Evolutionary conservation across 2,888 invertebrate genomes (phyloP).

Genomic region (Nasonia oneida): DNA sequence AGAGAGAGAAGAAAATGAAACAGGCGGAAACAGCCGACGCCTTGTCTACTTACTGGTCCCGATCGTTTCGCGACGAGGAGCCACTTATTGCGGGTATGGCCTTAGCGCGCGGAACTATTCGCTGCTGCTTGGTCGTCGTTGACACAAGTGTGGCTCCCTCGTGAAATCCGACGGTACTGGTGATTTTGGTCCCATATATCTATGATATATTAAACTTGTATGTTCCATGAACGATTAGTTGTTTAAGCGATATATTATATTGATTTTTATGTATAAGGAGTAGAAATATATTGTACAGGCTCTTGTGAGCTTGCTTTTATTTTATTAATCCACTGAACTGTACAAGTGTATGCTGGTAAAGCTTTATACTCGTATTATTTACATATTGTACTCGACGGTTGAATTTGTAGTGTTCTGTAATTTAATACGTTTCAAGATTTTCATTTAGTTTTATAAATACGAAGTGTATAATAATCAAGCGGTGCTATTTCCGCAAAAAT

Average conservation of each 20-base stretch:
- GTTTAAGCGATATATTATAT: slow-evolving; percentile 31
- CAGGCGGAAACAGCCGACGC: slow-evolving; percentile 44
- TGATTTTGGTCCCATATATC: slow-evolving; percentile 97
- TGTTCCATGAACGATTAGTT: slow-evolving; percentile 93
- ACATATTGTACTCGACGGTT: slow-evolving; percentile 7
- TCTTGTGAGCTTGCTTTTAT: slow-evolving; percentile 72
- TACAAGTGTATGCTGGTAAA: slow-evolving; percentile 33
- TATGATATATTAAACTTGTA: slow-evolving; percentile 97
- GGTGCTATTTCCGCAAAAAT: background rate
- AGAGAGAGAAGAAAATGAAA: slow-evolving; percentile 50
- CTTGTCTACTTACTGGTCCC: slow-evolving; percentile 75
- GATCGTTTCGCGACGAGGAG: slow-evolving; percentile 55
- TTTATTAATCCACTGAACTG: slow-evolving; percentile 21
- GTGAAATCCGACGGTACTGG: slow-evolving; percentile 80
- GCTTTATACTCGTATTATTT: slow-evolving; percentile 40
- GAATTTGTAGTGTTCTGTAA: background rate
- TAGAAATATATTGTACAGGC: slow-evolving; percentile 63
- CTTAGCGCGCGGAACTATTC: slow-evolving; percentile 75
- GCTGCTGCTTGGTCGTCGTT: slow-evolving; percentile 68
- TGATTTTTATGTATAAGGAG: slow-evolving; percentile 11
- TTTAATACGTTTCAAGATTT: background rate
- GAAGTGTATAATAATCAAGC: too few species aligned
- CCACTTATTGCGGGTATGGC: slow-evolving; percentile 52
- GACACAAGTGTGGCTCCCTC: slow-evolving; percentile 3
- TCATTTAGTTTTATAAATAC: background rate